A percentile compares a stretch with the other conserved stretches of the same genome.
Conservation (phyloP, 2,888 invertebrate species). For the Poecilus cupreus region DNA sequence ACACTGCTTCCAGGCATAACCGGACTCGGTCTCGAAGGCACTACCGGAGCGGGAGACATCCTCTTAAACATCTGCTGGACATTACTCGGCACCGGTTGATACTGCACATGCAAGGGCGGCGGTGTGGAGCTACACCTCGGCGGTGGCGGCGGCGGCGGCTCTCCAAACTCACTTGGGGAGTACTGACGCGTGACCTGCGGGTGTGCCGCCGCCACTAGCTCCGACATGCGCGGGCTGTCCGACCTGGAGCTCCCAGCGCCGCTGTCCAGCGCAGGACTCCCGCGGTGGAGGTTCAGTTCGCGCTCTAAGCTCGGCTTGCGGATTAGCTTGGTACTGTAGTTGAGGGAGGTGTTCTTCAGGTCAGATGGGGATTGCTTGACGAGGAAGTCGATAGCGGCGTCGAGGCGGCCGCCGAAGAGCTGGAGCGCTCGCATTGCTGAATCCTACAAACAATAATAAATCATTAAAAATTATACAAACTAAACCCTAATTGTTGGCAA, state of each 20-base stretch:
- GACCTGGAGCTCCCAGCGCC: constrained; percentile 93
- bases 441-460: constrained; percentile 79
- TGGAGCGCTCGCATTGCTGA: constrained; percentile 81
- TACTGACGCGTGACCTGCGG: constrained; percentile 79
- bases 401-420: constrained; percentile 81
- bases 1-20: constrained; percentile 75
- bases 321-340: constrained; percentile 83
- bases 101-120: constrained; percentile 80
- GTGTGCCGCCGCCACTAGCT: constrained; percentile 66
- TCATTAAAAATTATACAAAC: too few species aligned
- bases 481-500: too few species aligned
- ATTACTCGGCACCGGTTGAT: constrained; percentile 78
- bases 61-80: constrained; percentile 84
- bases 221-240: constrained; percentile 87
- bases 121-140: constrained; percentile 74
- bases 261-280: constrained; percentile 91
- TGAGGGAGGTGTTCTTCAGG: constrained; percentile 76
- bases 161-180: constrained; percentile 79
- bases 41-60: constrained; percentile 84
- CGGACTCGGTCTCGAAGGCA: constrained; percentile 80
- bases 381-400: constrained; percentile 81
- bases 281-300: constrained; percentile 84
- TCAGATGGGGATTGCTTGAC: constrained; percentile 78
- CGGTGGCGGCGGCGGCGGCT: constrained; percentile 75
- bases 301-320: constrained; percentile 92